Evolutionary conservation across 2,888 invertebrate genomes (phyloP).

Genomic region (Sympetrum striolatum): DNA sequence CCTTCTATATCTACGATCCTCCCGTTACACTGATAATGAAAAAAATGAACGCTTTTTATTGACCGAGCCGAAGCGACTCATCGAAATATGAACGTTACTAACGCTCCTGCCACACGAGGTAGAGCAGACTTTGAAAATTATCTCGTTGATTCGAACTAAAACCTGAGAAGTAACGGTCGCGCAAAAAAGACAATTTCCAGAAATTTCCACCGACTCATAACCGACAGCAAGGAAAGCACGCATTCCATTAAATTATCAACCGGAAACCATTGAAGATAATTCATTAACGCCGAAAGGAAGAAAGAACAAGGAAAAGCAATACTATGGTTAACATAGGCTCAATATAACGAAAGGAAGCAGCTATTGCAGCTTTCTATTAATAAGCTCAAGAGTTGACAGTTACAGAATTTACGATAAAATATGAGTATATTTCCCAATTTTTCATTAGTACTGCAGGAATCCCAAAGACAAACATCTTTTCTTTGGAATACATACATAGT

Average conservation of each 20-base stretch:
- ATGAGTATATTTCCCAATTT: too few relatives aligned
- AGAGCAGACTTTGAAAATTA: background rate
- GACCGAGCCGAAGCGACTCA: background rate
- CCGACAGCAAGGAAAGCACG: background rate
- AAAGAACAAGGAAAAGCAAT: too few relatives aligned
- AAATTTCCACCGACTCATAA: background rate
- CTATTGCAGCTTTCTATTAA: too few relatives aligned
- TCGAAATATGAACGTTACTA: background rate
- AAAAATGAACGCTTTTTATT: background rate
- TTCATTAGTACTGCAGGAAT: too few relatives aligned
- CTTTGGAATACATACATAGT: too few relatives aligned
- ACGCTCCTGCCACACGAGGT: background rate
- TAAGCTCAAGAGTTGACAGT: too few relatives aligned
- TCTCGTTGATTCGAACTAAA: background rate
- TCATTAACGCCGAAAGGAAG: background rate
- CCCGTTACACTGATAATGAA: background rate
- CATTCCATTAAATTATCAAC: background rate
- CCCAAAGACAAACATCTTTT: too few relatives aligned
- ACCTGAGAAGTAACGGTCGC: background rate
- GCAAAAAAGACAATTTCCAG: background rate
- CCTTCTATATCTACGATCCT: slow-evolving; percentile 8
- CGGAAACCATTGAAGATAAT: background rate
- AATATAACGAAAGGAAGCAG: too few relatives aligned
- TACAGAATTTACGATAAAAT: too few relatives aligned
- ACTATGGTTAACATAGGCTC: too few relatives aligned